These are phyloP conservation scores for Cynoglossus semilaevis DNA, from an alignment of 2,113 vertebrate genomes.

Conservation along the genomic window DNA sequence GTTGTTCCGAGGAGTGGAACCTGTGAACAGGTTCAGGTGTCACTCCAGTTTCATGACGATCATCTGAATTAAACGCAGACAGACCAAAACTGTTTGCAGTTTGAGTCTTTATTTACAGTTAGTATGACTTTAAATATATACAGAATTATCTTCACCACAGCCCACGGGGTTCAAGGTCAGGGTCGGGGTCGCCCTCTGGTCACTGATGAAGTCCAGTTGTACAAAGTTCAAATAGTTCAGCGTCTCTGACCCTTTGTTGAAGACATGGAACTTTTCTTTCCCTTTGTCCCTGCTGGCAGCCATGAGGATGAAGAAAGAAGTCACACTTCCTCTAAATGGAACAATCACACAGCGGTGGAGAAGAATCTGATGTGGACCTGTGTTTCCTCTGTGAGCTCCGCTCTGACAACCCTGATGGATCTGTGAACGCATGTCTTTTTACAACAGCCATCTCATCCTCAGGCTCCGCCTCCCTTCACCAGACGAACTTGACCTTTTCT, in stretches of 20 bases:
- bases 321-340: too few relatives aligned
- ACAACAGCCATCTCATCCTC: background rate
- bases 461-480: slow-evolving; percentile 7
- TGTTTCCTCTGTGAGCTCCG: background rate
- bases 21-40: too few relatives aligned
- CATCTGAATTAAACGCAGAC: background rate
- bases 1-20: background rate
- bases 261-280: background rate
- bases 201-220: too few relatives aligned
- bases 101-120: slow-evolving; percentile 6
- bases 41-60: too few relatives aligned
- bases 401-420: too few relatives aligned
- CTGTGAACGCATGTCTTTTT: background rate
- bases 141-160: background rate
- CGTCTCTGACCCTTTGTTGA: too few relatives aligned
- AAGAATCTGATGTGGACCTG: background rate
- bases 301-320: too few relatives aligned
- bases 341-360: background rate
- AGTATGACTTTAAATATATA: background rate
- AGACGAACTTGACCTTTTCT: slow-evolving; percentile 52
- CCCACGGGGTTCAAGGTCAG: background rate
- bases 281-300: background rate
- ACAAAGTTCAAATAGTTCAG: too few relatives aligned
- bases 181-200: too few relatives aligned
- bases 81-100: background rate